Base-by-base conservation (phyloP, 2,113 vertebrate genomes). In the Osmerus mordax region DNA sequence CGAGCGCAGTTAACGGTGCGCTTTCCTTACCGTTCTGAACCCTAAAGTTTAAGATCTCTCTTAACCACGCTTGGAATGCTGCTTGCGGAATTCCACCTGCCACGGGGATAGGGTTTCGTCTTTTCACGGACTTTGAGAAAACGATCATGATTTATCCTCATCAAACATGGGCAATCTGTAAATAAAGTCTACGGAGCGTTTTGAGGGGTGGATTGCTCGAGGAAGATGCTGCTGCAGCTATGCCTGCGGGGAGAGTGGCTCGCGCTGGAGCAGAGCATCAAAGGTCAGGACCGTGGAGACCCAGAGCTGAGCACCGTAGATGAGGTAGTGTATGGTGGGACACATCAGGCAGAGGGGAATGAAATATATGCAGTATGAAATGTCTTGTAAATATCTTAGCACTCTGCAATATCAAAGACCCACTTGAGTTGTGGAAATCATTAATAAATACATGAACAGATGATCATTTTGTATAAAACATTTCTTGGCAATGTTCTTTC, bases 241-340 rank as follows among this genome's bases (percentile, higher is more conserved):
- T 81, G 82, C 6, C 41, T 74, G 63, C 79, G 73, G 19, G 86
- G 84, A 56, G 75, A 89, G 0, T 84, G 77, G 81, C 60, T 59
- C 53, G 51, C 53, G 13, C 63, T 85, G 65, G 80, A 84, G 16
- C 78, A 87, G 74, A 80, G 28, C 0, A 67, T 89, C 41, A 84
- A 83, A 75, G 16, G 53, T 4, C 63, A 83, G 41, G 85, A 81
- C n/a, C 87, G 79, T 65, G 76, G 70, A 69, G 83, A 87, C 5
- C 29, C 74, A 2, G 74, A 74, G 47, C 54, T 71, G 28, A 21
- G 65, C 0, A 29, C 79, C 16, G 28, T 5, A 0, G 82, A 77
- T 64, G 82, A 82, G 7, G 79, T 81, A 67, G 82, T 76, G 74
- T 53, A 18, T 7, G 19, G 21, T n/a, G 11, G 32, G 32, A 36